phyloP scores from a whole-genome alignment of 2,888 invertebrate species.

The Drepanosiphum platanoidis region DNA sequence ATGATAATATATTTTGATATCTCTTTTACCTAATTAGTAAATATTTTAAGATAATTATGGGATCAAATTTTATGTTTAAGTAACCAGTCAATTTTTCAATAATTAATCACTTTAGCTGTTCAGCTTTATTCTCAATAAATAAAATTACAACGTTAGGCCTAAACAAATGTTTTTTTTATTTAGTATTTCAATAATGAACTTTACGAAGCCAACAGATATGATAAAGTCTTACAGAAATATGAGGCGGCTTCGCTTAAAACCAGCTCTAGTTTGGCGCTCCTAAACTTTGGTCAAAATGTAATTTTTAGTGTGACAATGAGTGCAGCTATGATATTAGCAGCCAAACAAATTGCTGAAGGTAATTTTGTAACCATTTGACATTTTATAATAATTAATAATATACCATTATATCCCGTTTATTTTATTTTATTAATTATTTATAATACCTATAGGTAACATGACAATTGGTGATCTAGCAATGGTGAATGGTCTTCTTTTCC shows the following conservation, averaged over 20 bases:
- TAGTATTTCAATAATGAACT: constrained; percentile 98
- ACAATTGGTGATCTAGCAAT: constrained; percentile 98
- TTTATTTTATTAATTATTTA: not conserved
- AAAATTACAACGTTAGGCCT: constrained; percentile 10
- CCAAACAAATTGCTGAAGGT: constrained; percentile 87
- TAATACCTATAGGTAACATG: constrained; percentile 78
- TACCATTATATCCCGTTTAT: not conserved
- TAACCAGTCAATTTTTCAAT: no score
- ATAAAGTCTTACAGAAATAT: constrained; percentile 83
- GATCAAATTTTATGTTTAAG: not conserved
- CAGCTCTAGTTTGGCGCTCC: constrained; percentile 87
- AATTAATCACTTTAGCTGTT: no score
- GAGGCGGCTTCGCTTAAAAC: constrained; percentile 95
- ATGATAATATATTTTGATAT: no score
- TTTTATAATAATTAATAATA: not conserved
- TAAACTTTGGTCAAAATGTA: constrained; percentile 97
- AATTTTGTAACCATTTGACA: constrained; percentile 57
- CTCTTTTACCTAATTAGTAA: no score
- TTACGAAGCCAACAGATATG: constrained; percentile 91
- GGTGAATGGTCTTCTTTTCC: constrained; percentile 98
- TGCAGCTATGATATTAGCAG: constrained; percentile 92
- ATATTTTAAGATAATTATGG: not conserved
- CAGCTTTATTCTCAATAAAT: no score
- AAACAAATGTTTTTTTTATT: constrained; percentile 65
- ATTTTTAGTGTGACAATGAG: constrained; percentile 95